A percentile compares a stretch with the other conserved stretches of the same genome.
Evolutionary conservation across 35 echinoderm and acorn worm genomes (phyloP).

Genomic region (Acanthaster planci): DNA sequence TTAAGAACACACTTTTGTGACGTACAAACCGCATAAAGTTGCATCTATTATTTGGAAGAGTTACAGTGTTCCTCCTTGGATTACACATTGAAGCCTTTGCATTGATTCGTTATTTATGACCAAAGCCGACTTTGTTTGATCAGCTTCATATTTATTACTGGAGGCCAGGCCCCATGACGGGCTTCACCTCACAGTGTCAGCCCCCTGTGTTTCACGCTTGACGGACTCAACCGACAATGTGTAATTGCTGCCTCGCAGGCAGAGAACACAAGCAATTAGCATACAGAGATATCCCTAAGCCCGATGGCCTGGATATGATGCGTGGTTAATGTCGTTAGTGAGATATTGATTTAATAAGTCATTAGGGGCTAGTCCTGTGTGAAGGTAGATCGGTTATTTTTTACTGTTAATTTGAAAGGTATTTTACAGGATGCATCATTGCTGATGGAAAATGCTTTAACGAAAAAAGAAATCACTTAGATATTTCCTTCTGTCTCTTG

Average conservation of each 20-base stretch:
- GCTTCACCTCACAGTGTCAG: not conserved
- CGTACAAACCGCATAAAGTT: too few relatives aligned
- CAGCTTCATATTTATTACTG: slow-evolving; percentile 18
- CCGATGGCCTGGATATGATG: not conserved
- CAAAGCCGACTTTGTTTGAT: slow-evolving; percentile 18
- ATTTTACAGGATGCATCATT: too few relatives aligned
- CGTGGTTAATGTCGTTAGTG: slow-evolving; percentile 6
- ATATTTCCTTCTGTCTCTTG: too few relatives aligned
- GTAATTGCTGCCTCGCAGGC: slow-evolving; percentile 17
- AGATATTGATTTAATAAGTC: slow-evolving; percentile 1
- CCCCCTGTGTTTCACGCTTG: not conserved
- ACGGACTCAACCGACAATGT: slow-evolving; percentile 9
- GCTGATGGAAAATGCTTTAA: too few relatives aligned
- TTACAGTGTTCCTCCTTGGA: not conserved
- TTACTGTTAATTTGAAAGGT: too few relatives aligned
- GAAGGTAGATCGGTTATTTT: too few relatives aligned
- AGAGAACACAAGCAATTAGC: not conserved
- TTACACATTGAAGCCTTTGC: not conserved
- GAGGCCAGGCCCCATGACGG: not conserved
- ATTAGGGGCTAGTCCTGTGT: not conserved
- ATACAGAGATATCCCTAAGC: slow-evolving; percentile 15
- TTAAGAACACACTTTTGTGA: too few relatives aligned
- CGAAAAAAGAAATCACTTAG: too few relatives aligned
- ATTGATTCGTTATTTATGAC: slow-evolving; percentile 11
- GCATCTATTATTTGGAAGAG: too few relatives aligned